Evolutionary conservation across 2,113 vertebrate species (phyloP).

Genomic region (Ancistrus triradiatus): DNA sequence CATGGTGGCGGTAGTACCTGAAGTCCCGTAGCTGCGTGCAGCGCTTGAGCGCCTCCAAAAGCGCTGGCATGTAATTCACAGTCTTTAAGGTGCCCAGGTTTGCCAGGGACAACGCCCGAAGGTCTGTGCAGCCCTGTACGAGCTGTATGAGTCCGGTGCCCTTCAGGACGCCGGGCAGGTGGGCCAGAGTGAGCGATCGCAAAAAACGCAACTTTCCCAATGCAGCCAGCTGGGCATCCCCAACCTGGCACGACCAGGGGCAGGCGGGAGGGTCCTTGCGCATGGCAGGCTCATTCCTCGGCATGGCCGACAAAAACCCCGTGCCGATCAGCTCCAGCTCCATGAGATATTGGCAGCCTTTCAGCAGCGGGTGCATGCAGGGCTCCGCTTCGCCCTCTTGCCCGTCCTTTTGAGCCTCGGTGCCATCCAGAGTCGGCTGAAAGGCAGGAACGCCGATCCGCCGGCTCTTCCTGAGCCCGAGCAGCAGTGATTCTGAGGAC

Average conservation of each 20-base stretch:
- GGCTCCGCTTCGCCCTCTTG: slow-evolving; percentile 60
- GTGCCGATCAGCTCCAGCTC: slow-evolving; percentile 87
- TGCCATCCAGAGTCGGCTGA: slow-evolving; percentile 44
- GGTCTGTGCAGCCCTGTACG: slow-evolving; percentile 77
- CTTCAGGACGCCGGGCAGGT: slow-evolving; percentile 83
- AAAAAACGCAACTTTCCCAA: slow-evolving; percentile 77
- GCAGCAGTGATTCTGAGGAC: slow-evolving; percentile 57
- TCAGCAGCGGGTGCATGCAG: slow-evolving; percentile 74
- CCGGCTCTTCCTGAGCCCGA: slow-evolving; percentile 78
- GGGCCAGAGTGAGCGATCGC: slow-evolving; percentile 82
- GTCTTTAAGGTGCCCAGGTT: slow-evolving; percentile 88
- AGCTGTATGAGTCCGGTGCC: slow-evolving; percentile 83
- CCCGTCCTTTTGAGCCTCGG: slow-evolving; percentile 56
- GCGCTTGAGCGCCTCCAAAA: slow-evolving; percentile 82
- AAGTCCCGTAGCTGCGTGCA: slow-evolving; percentile 86
- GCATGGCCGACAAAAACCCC: slow-evolving; percentile 87
- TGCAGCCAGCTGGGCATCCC: slow-evolving; percentile 81
- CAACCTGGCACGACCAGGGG: slow-evolving; percentile 74
- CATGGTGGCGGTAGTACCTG: slow-evolving; percentile 66
- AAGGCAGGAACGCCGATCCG: slow-evolving; percentile 79
- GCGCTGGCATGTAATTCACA: slow-evolving; percentile 79
- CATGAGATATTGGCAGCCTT: slow-evolving; percentile 73
- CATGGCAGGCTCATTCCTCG: slow-evolving; percentile 85
- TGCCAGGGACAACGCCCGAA: slow-evolving; percentile 83
- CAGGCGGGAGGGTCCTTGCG: slow-evolving; percentile 87